Base-by-base conservation (phyloP, 2,888 invertebrate species). In the Pseudococcus jackbeardsleyi region DNA sequence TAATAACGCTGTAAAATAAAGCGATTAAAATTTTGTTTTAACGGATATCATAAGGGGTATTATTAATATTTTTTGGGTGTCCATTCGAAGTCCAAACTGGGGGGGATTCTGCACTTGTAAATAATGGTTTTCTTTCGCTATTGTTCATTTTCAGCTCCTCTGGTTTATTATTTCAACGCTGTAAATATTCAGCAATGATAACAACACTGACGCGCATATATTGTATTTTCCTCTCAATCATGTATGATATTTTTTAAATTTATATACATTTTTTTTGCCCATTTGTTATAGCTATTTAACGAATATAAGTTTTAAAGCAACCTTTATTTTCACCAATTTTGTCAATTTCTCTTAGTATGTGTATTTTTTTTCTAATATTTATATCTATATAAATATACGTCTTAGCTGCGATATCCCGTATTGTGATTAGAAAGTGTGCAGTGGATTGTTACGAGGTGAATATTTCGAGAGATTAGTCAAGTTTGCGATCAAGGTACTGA, bases 211-310 rank as follows among this genome's bases (percentile, higher is more conserved):
- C 26, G 68, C 68, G 22, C 22, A 9, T 72, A 9, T 72, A 19
- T 59, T 59, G n/a, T 59, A 17, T 54, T n/a, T n/a, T 72, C 26
- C 22, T 72, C 5, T 72, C 68, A 72, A 72, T 72, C 68, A 26
- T 72, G 68, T 72, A 72, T 72, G 68, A 72, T 72, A 72, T 72
- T 72, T 72, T 72, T 72, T 72, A 26, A 72, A 72, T 72, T 72
- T 72, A 72, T 72, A 72, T 33, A 72, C 26, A 33, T 33, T 64
- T 72, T 64, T 72, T 72, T 72, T 33, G 68, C 68, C 68, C 33
- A 72, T 72, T 72, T 72, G 68, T 72, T 72, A 72, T 59, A 59
- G 26, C 4, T 72, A 72, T 72, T 26, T 72, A 72, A 72, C 33
- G 68, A 72, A 72, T 72, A 72, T 33, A 72, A 72, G 19, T 72